Evolutionary conservation across 2,113 vertebrate species (phyloP).

Genomic region (Pomatorhinus ruficollis): DNA sequence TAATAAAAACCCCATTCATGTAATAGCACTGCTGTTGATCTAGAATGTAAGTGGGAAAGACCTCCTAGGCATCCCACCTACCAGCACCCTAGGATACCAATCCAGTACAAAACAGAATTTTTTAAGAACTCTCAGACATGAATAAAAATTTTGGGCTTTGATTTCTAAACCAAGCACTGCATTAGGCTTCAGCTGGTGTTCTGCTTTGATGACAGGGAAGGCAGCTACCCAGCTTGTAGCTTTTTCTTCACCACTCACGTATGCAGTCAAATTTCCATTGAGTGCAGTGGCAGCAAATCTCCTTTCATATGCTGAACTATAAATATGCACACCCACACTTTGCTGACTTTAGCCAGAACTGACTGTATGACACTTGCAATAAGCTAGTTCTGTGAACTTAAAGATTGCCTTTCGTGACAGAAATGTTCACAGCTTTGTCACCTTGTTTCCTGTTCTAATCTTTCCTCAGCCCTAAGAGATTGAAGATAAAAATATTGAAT

Average conservation of each 20-base stretch:
- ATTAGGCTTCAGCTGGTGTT: not conserved
- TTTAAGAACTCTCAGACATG: not conserved
- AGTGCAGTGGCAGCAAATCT: not conserved
- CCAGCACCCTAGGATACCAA: not conserved
- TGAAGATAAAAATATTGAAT: fast-evolving
- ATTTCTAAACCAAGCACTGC: not conserved
- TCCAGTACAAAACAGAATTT: not conserved
- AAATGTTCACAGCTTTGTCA: not conserved
- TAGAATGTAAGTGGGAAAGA: not conserved
- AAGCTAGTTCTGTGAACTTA: not conserved
- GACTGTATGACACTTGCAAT: not conserved
- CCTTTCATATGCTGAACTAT: not conserved
- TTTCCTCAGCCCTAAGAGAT: not conserved
- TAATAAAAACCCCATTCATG: not conserved
- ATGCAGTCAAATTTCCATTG: not conserved
- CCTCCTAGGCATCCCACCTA: not conserved
- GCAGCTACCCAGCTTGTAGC: not conserved
- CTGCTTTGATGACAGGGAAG: not conserved
- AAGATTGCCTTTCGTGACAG: not conserved
- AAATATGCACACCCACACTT: not conserved
- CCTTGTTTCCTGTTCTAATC: not conserved
- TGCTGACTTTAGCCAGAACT: not conserved
- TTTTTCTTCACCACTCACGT: not conserved
- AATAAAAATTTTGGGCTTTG: not conserved
- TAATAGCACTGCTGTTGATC: not conserved